A percentile compares a stretch with the other conserved stretches of the same genome.
These are phyloP conservation scores for Ceryle rudis DNA, from an alignment of 2,797 vertebrate genomes.

Conservation along the genomic window DNA sequence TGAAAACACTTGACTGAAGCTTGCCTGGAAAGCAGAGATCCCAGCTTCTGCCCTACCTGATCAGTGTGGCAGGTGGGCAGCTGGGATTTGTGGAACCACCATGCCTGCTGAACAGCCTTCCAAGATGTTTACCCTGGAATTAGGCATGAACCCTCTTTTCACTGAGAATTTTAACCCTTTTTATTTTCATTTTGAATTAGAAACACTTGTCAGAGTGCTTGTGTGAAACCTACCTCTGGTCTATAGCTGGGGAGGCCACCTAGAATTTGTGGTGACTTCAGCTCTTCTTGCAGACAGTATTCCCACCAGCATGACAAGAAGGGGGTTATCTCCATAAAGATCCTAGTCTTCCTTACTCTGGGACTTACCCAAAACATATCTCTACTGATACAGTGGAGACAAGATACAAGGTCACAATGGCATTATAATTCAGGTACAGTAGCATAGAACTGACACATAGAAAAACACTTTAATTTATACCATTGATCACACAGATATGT, in stretches of 20 bases:
- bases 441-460: background rate
- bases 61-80: rapidly evolving
- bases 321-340: background rate
- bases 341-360: background rate
- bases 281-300: background rate
- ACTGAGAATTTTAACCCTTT: background rate
- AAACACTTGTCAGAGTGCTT: background rate
- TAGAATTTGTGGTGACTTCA: background rate
- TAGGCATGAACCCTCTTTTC: background rate
- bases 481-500: background rate
- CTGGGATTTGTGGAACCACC: rapidly evolving
- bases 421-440: background rate
- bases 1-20: background rate
- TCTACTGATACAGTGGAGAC: background rate
- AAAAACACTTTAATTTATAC: background rate
- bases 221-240: background rate
- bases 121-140: background rate
- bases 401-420: background rate
- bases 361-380: background rate
- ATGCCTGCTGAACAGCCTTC: background rate
- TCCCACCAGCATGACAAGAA: background rate
- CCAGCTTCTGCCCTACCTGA: background rate
- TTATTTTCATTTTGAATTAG: background rate
- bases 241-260: background rate
- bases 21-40: background rate